Evolutionary conservation across 2,797 vertebrate genomes (phyloP).

Genomic region (Rhinatrema bivittatum): DNA sequence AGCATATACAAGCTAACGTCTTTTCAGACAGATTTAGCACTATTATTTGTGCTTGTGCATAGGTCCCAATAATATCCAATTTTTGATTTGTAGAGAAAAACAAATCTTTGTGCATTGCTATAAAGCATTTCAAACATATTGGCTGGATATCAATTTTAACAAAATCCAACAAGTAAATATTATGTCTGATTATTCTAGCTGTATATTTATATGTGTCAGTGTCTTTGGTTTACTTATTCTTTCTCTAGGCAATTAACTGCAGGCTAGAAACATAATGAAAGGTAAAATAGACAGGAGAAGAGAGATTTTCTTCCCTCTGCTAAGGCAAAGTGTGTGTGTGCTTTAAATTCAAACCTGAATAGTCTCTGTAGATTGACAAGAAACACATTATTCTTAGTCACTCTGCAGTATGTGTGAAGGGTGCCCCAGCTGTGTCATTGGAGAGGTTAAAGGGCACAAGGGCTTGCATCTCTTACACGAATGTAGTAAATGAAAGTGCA

Average conservation of each 20-base stretch:
- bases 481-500: conserved; percentile 48
- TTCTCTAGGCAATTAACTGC: conserved; percentile 31
- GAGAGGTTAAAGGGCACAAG: conserved; percentile 49
- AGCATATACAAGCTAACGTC: too few species aligned
- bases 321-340: conserved; percentile 18
- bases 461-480: conserved; percentile 44
- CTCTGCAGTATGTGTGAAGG: conserved; percentile 35
- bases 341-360: conserved; percentile 33
- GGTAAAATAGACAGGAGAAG: too few species aligned
- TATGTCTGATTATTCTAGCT: conserved; percentile 7
- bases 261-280: conserved; percentile 32
- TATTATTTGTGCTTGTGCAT: too few species aligned
- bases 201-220: conserved; percentile 17
- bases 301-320: conserved; percentile 17
- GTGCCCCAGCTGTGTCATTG: conserved; percentile 47
- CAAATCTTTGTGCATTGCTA: not conserved
- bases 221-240: conserved; percentile 23
- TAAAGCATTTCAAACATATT: conserved; percentile 22
- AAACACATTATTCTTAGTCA: conserved; percentile 33
- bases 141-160: conserved; percentile 11
- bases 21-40: too few species aligned
- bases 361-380: conserved; percentile 34
- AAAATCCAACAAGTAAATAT: conserved; percentile 24
- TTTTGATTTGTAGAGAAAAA: conserved; percentile 1
- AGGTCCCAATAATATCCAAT: too few species aligned